Evolutionary conservation across 2,888 invertebrate genomes (phyloP), one percentile per base, ranked within the genome.

Genomic region (Drosophila leonis): DNA sequence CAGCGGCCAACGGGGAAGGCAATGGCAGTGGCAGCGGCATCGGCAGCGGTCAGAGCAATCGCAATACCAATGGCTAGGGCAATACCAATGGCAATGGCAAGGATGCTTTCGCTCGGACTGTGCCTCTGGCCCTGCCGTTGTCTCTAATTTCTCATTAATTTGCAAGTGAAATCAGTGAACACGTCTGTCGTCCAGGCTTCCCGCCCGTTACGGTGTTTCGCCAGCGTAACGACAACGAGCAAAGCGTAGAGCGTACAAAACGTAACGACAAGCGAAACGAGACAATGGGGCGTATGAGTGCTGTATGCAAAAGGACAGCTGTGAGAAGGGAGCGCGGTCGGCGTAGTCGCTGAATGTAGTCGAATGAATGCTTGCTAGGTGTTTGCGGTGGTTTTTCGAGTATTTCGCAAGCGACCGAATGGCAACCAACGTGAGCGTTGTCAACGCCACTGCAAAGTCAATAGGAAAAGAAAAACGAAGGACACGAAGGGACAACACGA

Each of bases 141-240:
- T 90, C 83, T 90, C 88, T 90, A 91, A 92, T 91, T 90, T 92
- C 87, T 88, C 90, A 92, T 91, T 91, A 92, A 92, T 92, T 91
- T 92, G 91, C 88, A 92, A 92, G 91, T 92, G 85, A 91, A 92
- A 92, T 92, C 88, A 88, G 86, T 83, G 86, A 85, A 73, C 88
- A 80, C 65, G 72, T 70, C 52, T 59, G 51, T 29, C 61, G 57
- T 20, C 33, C 33, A 35, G 27, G 4, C n/a, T 7, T 18, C 8
- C 18, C 9, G 1, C 33, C 29, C 31, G 52, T 44, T 37, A 37
- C 27, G 42, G 49, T 27, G 65, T 7, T 48, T 39, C 24, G 65
- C 20, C 49, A 55, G 52, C 70, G 64, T 67, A 73, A 74, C 75
- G 89, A 78, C 89, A 84, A 88, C 87, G 84, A 77, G 70, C 67